Evolutionary conservation across 2,888 invertebrate species (phyloP).

Genomic region (Mythimna vitellina): DNA sequence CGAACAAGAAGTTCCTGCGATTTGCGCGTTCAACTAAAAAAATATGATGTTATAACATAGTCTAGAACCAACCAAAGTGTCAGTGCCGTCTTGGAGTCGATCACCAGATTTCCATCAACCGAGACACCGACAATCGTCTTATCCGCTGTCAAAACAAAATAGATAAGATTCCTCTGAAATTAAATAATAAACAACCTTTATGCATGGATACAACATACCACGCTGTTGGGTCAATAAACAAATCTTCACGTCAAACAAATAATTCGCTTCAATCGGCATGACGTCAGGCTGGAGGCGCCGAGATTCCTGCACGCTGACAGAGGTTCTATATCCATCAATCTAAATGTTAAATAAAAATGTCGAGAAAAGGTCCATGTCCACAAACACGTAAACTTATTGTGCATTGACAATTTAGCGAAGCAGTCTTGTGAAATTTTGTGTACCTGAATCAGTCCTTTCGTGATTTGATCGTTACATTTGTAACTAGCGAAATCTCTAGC

Average conservation of each 20-base stretch:
- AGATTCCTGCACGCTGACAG: slow-evolving; percentile 18
- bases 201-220: slow-evolving; percentile 7
- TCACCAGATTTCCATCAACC: not conserved
- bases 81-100: not conserved
- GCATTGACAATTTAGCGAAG: too few species aligned
- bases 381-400: too few species aligned
- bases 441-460: too few species aligned
- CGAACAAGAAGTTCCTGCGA: not conserved
- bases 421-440: too few species aligned
- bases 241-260: slow-evolving; percentile 10
- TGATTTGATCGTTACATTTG: too few species aligned
- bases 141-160: slow-evolving; percentile 4
- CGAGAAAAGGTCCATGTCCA: not conserved
- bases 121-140: not conserved
- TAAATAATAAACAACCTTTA: slow-evolving; percentile 26
- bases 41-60: not conserved
- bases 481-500: too few species aligned
- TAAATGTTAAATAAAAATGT: not conserved
- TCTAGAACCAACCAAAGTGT: not conserved
- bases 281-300: slow-evolving; percentile 21
- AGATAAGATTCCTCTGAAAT: slow-evolving; percentile 4
- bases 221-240: slow-evolving; percentile 17
- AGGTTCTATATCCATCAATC: not conserved
- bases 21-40: too few species aligned
- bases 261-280: slow-evolving; percentile 9